Base-by-base conservation (phyloP, 2,888 invertebrate species). In the Drosophila maculinotata region DNA sequence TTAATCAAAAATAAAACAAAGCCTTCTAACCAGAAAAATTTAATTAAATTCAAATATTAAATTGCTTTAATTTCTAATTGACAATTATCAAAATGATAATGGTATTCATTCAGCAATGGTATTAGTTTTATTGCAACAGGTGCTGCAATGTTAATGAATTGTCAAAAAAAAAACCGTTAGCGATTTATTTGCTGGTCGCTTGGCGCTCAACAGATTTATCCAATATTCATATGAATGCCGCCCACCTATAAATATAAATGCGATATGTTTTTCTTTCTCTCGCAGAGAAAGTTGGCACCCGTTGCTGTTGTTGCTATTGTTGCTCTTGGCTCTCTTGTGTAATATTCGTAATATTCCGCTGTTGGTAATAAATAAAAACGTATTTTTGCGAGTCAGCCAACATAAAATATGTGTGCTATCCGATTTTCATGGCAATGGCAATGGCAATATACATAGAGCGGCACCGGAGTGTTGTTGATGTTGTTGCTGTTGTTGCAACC, bases 381-480 rank as follows among this genome's bases (percentile, higher is more conserved):
- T 68, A 59, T 63, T 78, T 73, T 67, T 49, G 56, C 58, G 39
- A 74, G 58, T 63, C 74, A 28, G 83, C 86, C 47, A 59, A 64
- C 69, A 89, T 90, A 89, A 90, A 90, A 90, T 90, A 56, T 73
- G 52, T 68, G 63, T 89, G 88, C 89, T 90, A 90, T 90, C 90
- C 89, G 90, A 90, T 90, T 90, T 90, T 89, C 89, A 89, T 89
- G 89, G 90, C 88, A 89, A 6, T 89, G 89, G 90, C 88, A 89
- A 8, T 89, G 81, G 89, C 47, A 66, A 53, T 69, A 31, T 17
- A 17, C n/a, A 8, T 15, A 7, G 38, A 38, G n/a, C 17, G 9
- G n/a, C 4, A 23, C 7, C 3, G 23, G 12, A 20, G n/a, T 45
- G 17, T 20, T 45, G 44, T 14, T 36, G 10, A 3, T 5, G 36